A percentile compares a stretch with the other conserved stretches of the same genome.
phyloP scores from a whole-genome alignment of 2,797 vertebrate species.

The Manis javanica region DNA sequence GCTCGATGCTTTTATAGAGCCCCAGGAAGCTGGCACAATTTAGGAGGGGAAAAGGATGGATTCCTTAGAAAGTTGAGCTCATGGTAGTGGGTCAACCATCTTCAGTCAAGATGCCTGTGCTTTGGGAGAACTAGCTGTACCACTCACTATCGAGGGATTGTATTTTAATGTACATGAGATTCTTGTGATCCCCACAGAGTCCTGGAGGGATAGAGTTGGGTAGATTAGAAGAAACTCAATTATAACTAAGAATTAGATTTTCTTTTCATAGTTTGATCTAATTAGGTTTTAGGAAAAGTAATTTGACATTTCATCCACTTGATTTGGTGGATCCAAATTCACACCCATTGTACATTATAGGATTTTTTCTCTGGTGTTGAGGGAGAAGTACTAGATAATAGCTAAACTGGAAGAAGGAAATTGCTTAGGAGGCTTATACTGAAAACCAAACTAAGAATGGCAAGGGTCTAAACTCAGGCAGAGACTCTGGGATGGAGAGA shows the following conservation, averaged over 20 bases:
- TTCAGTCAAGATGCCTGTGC: background rate
- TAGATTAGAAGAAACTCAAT: slow-evolving; percentile 30
- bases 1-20: background rate
- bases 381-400: background rate
- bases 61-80: background rate
- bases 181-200: background rate
- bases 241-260: slow-evolving; percentile 11
- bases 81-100: background rate
- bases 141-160: background rate
- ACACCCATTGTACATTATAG: background rate
- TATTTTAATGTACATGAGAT: slow-evolving; percentile 5
- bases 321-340: slow-evolving; percentile 16
- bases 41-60: background rate
- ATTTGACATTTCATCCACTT: background rate
- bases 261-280: slow-evolving; percentile 25
- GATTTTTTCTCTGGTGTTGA: background rate
- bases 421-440: background rate
- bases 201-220: background rate
- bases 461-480: background rate
- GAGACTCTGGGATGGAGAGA: background rate
- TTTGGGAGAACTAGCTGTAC: background rate
- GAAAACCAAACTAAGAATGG: background rate
- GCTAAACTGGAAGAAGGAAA: background rate
- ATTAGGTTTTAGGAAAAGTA: slow-evolving; percentile 13
- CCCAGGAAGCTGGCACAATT: background rate